These are phyloP conservation scores for Toxotes jaculatrix DNA, from an alignment of 2,113 vertebrate species.

Conservation along the genomic window DNA sequence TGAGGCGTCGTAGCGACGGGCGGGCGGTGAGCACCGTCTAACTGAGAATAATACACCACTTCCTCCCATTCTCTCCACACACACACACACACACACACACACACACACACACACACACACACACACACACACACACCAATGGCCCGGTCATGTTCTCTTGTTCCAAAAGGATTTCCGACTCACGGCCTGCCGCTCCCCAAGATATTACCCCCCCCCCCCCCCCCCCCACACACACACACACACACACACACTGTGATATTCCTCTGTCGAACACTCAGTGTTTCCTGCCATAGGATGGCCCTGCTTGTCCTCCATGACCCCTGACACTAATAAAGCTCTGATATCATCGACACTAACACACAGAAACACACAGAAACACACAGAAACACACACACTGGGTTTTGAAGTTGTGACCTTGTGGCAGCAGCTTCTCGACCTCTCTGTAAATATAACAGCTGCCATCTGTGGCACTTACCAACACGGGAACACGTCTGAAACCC, in stretches of 20 bases:
- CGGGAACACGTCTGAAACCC: too few species aligned
- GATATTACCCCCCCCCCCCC: conserved; percentile 38
- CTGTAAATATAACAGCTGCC: too few species aligned
- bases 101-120: conserved; percentile 39
- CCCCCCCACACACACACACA: conserved; percentile 50
- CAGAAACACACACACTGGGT: background rate
- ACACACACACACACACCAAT: background rate
- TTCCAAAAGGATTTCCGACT: conserved; percentile 72
- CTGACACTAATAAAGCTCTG: conserved; percentile 64
- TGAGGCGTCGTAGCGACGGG: conserved; percentile 58
- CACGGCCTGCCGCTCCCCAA: conserved; percentile 14
- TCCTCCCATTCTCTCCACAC: conserved; percentile 69
- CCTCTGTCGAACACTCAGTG: conserved; percentile 39
- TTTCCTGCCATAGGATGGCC: conserved; percentile 73
- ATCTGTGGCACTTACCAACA: too few species aligned
- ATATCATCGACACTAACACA: conserved; percentile 47
- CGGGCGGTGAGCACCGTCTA: conserved; percentile 50
- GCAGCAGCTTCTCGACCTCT: too few species aligned
- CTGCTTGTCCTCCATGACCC: conserved; percentile 68
- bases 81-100: conserved; percentile 18
- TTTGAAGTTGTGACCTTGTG: too few species aligned
- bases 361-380: conserved; percentile 33
- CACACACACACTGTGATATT: conserved; percentile 33
- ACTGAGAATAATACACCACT: conserved; percentile 67
- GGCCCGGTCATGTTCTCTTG: conserved; percentile 44